These are phyloP conservation scores for Lepidocolaptes lacrymiger DNA, from an alignment of 2,797 vertebrate genomes.

Conservation along the genomic window DNA sequence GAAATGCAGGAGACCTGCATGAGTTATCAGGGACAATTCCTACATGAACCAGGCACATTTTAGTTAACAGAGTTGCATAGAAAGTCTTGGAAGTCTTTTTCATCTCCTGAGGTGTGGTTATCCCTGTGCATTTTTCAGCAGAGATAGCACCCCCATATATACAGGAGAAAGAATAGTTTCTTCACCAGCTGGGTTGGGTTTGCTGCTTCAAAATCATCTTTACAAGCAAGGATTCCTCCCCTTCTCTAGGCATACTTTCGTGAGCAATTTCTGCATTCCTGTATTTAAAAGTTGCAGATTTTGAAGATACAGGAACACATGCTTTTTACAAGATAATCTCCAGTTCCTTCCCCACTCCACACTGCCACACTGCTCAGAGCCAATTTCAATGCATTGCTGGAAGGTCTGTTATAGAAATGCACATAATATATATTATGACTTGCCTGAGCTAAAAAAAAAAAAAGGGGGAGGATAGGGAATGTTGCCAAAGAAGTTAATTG, in stretches of 20 bases:
- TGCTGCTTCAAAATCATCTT: not conserved
- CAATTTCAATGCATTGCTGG: not conserved
- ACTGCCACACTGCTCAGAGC: not conserved
- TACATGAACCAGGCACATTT: not conserved
- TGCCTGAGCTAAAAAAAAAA: not conserved
- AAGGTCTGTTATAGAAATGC: not conserved
- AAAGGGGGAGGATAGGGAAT: not conserved
- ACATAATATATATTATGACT: not conserved
- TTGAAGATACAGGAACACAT: not conserved
- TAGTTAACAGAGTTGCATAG: not conserved
- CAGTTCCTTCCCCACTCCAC: not conserved
- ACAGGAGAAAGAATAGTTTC: not conserved
- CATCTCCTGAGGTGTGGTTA: not conserved
- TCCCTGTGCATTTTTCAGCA: not conserved
- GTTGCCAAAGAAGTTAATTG: not conserved
- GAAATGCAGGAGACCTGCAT: not conserved
- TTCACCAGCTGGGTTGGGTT: not conserved
- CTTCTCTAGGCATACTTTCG: not conserved
- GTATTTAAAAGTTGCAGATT: conserved; percentile 26
- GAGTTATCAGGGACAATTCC: not conserved
- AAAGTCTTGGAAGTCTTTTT: not conserved
- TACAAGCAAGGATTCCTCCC: not conserved
- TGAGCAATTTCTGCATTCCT: conserved; percentile 15
- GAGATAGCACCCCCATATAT: not conserved
- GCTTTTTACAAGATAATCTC: not conserved